These are phyloP conservation scores for Sebastes iracundus DNA, from an alignment of 2,797 vertebrate species.

Conservation along the genomic window DNA sequence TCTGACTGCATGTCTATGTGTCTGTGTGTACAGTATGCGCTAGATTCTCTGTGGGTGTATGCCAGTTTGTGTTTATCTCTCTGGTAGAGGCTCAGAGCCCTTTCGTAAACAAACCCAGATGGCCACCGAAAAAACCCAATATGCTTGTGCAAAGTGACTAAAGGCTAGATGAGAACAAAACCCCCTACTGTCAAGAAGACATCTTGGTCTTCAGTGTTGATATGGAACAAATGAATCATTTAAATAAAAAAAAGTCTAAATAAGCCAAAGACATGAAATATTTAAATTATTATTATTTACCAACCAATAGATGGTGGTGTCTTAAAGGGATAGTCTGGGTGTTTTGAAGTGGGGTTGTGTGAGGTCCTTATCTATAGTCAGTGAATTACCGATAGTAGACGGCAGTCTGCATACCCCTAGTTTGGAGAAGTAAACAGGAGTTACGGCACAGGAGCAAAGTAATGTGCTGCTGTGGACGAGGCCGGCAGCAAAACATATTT, in stretches of 20 bases:
- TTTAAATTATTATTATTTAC: background rate
- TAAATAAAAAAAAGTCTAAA: background rate
- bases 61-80: conserved; percentile 76
- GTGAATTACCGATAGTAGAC: too few relatives aligned
- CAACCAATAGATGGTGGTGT: background rate
- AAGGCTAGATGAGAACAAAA: conserved; percentile 55
- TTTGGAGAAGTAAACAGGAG: too few relatives aligned
- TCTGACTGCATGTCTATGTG: conserved; percentile 44
- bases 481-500: too few relatives aligned
- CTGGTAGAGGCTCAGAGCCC: conserved; percentile 62
- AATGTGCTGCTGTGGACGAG: background rate
- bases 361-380: too few relatives aligned
- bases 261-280: background rate
- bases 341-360: too few relatives aligned
- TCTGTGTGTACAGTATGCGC: conserved; percentile 42
- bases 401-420: too few relatives aligned
- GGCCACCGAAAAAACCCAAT: conserved; percentile 68
- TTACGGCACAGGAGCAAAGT: background rate
- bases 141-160: conserved; percentile 65
- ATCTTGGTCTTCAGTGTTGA: background rate
- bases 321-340: too few relatives aligned
- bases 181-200: conserved; percentile 24
- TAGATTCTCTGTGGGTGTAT: conserved; percentile 59
- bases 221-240: background rate
- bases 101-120: conserved; percentile 80